Evolutionary conservation across 2,113 vertebrate species (phyloP), one percentile per base, ranked within the genome.

Genomic region (Phoenicopterus ruber): DNA sequence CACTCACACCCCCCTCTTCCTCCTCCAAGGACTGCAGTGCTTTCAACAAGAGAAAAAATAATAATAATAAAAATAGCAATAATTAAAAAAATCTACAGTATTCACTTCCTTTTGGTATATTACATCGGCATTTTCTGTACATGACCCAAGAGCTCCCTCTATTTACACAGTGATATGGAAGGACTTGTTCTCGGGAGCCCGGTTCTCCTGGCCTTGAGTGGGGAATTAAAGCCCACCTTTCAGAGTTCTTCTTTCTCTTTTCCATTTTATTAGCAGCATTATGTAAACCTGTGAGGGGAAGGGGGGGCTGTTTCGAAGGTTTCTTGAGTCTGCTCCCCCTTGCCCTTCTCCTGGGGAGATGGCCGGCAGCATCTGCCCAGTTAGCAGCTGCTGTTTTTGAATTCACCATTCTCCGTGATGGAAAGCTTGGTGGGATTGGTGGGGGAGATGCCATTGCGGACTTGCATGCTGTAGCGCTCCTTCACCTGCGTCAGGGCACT

Each of bases 351-450:
- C 40, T 18, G 73, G 74, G 54, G 52, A 90, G 92, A 61, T 9
- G 79, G 54, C 8, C 13, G 28, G 57, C 50, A 71, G 50, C 87
- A 78, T 44, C 66, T 63, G 69, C 88, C 44, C 96, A 16, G 82
- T 99, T 98, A 99, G 98, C 99, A 99, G 98, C 99, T 99, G 98
- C 99, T 99, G 98, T 99, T 99, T 94, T 98, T 99, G 98, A 99
- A 99, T 98, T 99, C 99, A 84, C 99, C 99, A 86, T 99, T 99
- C 98, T 99, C 99, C 91, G 99, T 99, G 98, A 99, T 99, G 95
- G 99, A 99, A 94, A 99, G 99, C 90, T 99, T 99, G 98, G 99
- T 99, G 97, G 99, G 99, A 86, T 99, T 99, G 98, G 97, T 98
- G 78, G 99, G 99, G 17, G 99, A 99, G 97, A 99, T 98, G 96